phyloP scores from a whole-genome alignment of 2,113 vertebrate species.

The Choloepus hoffmanni region DNA sequence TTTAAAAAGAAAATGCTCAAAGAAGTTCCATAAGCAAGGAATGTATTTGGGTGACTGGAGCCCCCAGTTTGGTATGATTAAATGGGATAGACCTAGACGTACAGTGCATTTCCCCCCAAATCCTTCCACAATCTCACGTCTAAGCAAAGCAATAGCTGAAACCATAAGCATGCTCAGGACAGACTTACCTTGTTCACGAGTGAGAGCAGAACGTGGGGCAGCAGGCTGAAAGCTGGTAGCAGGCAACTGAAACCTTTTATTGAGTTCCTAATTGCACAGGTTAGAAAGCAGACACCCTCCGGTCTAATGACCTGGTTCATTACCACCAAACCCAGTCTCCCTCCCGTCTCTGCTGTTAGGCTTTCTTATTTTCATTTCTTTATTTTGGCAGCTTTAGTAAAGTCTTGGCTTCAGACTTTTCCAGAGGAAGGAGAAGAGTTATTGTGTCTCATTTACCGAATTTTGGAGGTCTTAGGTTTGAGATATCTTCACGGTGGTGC shows the following conservation, averaged over 20 bases:
- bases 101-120: background rate
- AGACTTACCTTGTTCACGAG: slow-evolving; percentile 76
- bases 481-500: background rate
- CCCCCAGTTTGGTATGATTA: background rate
- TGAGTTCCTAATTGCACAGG: slow-evolving; percentile 66
- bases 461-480: slow-evolving; percentile 33
- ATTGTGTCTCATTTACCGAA: background rate
- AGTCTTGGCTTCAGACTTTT: slow-evolving; percentile 31
- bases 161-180: background rate
- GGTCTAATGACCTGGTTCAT: slow-evolving; percentile 49
- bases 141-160: background rate
- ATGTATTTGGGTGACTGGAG: background rate
- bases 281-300: slow-evolving; percentile 75
- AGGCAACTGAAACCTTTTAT: slow-evolving; percentile 72
- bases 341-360: background rate
- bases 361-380: slow-evolving; percentile 27
- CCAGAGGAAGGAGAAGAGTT: background rate
- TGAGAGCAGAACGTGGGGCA: background rate
- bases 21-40: slow-evolving; percentile 10
- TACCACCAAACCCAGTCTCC: background rate
- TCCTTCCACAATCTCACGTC: background rate
- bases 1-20: background rate
- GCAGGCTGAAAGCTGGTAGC: background rate
- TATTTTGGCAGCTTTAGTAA: slow-evolving; percentile 14
- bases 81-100: too few relatives aligned